Evolutionary conservation across 2,113 vertebrate species (phyloP), one percentile per base, ranked within the genome.

Genomic region (Nannobrachium achirus): DNA sequence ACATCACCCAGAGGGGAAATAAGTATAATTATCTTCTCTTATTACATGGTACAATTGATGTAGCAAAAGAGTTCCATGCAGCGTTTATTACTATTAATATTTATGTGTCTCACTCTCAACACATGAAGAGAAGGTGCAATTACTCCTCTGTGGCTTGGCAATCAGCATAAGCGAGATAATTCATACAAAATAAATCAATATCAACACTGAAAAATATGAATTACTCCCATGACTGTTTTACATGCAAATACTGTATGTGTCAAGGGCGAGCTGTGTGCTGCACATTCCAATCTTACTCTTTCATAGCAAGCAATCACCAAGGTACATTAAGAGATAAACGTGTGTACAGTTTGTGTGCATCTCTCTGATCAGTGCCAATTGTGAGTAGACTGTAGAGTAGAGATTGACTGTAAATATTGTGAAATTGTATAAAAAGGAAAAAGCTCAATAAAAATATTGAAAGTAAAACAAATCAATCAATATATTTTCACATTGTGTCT

Each of bases 1-100:
- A 50, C n/a, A 7, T 53, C 62, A 38, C 70, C 78, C 69, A 16
- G 7, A 76, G 84, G 78, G 63, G 14, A 48, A 56, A 68, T 6
- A 56, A 19, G 13, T 56, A 63, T 79, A 82, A 88, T 82, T 81
- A 86, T 80, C 63, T 75, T 84, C 76, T 79, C 58, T 14, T 25
- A 89, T 89, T 81, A 84, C 61, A 59, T 39, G 56, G 64, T 73
- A 56, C 45, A 76, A 72, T 75, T 68, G 61, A 77, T 75, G 71
- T 58, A 56, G 49, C 41, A 60, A 40, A 45, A 51, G 50, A 75
- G 77, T 75, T 15, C 73, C 77, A 82, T 74, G 73, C 78, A 83
- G 84, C 72, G 52, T 19, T 25, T 25, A 63, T 72, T 75, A 38
- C 42, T 69, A 69, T 74, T n/a, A 64, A 78, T 64, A 77, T 69